These are phyloP conservation scores for Rhopalosiphum padi DNA, from an alignment of 1,140 invertebrate species.

Conservation along the genomic window DNA sequence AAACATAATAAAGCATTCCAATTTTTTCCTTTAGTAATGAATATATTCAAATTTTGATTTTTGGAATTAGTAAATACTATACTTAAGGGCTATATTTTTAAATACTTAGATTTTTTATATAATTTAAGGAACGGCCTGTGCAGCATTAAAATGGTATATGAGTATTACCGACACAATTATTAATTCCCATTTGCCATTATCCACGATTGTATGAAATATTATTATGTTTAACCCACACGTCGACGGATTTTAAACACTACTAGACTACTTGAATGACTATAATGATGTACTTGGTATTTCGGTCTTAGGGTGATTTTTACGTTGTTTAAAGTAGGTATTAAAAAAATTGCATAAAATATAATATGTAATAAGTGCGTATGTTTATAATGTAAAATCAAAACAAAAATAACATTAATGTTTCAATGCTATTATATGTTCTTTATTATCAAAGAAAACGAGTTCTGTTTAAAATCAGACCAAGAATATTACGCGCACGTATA, in stretches of 20 bases:
- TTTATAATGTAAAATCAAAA: not conserved
- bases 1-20: not conserved
- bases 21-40: not conserved
- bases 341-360: not conserved
- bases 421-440: not conserved
- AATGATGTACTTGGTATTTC: not conserved
- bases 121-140: not conserved
- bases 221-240: not conserved
- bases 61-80: not conserved
- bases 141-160: not conserved
- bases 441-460: conserved; percentile 4
- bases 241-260: not conserved
- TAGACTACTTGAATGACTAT: not conserved
- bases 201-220: not conserved
- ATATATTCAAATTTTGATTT: not conserved
- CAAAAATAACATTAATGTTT: not conserved
- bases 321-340: not conserved
- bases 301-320: not conserved
- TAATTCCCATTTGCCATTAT: no score
- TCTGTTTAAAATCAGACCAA: not conserved
- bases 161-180: no score
- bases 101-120: not conserved
- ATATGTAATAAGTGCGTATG: not conserved
- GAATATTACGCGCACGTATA: not conserved
- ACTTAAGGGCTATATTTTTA: not conserved